Conservation (phyloP, 1,140 invertebrate species). For the Lepidotrigona ventralis region DNA sequence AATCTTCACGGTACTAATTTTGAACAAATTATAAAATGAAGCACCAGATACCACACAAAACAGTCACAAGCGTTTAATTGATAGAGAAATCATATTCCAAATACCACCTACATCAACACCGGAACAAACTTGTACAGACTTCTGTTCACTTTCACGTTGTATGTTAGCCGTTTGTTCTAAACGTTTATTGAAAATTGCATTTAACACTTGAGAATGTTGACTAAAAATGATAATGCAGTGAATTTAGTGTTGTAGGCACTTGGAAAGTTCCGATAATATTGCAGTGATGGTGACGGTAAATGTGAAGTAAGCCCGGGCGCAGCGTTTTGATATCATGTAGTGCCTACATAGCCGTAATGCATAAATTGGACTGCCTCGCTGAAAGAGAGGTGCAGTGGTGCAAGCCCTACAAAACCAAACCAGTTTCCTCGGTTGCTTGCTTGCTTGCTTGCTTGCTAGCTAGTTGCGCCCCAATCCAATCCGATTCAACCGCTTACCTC, state of each 20-base stretch:
- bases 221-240: slow-evolving; percentile 42
- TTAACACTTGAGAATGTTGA: slow-evolving; percentile 32
- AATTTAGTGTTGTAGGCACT: slow-evolving; percentile 75
- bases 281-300: slow-evolving; percentile 67
- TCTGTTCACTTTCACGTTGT: slow-evolving; percentile 37
- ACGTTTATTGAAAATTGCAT: slow-evolving; percentile 19
- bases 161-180: background rate
- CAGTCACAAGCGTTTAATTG: slow-evolving; percentile 57
- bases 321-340: slow-evolving; percentile 77
- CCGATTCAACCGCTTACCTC: slow-evolving; percentile 77
- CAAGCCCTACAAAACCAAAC: slow-evolving; percentile 79
- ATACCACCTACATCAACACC: slow-evolving; percentile 48
- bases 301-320: slow-evolving; percentile 74
- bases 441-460: slow-evolving; percentile 57
- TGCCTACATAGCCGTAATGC: slow-evolving; percentile 81
- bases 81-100: slow-evolving; percentile 62
- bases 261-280: slow-evolving; percentile 67
- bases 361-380: slow-evolving; percentile 81
- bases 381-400: slow-evolving; percentile 79
- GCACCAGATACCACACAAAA: slow-evolving; percentile 57
- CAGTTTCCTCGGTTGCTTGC: slow-evolving; percentile 75
- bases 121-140: slow-evolving; percentile 20
- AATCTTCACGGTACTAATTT: slow-evolving; percentile 57
- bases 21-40: slow-evolving; percentile 37
- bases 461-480: slow-evolving; percentile 77